Percentiles rank a stretch among this genome's conserved stretches.
Evolutionary conservation across 1,140 invertebrate genomes (phyloP).

Genomic region (Sitobion miscanthi): DNA sequence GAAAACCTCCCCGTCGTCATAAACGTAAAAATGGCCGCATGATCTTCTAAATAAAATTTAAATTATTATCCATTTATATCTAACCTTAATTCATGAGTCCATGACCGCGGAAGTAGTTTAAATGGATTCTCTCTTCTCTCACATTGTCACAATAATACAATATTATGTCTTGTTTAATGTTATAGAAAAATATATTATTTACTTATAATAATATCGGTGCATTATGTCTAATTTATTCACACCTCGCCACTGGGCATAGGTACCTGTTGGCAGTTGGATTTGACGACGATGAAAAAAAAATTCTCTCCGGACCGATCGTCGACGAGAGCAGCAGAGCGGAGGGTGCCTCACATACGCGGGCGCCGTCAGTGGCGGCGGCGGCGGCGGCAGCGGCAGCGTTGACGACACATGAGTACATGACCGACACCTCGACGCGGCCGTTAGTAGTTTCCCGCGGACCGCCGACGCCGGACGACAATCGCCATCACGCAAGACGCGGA

Average conservation of each 20-base stretch:
- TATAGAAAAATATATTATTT: too few species aligned
- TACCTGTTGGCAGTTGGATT: neutral
- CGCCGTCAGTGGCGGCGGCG: neutral
- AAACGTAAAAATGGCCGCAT: too few species aligned
- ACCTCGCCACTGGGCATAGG: neutral
- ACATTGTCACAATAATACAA: too few species aligned
- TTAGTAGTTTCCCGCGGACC: conserved; percentile 47
- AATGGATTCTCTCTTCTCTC: too few species aligned
- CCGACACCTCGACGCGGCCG: conserved; percentile 5
- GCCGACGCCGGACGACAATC: conserved; percentile 6
- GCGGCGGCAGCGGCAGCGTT: neutral
- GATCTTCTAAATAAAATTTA: too few species aligned
- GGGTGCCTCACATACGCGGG: neutral
- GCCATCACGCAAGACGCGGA: neutral
- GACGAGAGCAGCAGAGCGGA: neutral
- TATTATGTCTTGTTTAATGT: too few species aligned
- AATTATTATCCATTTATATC: too few species aligned
- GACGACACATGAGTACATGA: neutral
- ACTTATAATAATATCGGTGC: too few species aligned
- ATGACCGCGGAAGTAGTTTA: too few species aligned
- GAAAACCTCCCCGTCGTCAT: too few species aligned
- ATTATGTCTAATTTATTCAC: neutral
- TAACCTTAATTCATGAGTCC: too few species aligned
- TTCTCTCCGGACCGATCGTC: neutral
- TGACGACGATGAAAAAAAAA: neutral